phyloP scores from a whole-genome alignment of 2,113 vertebrate genomes.

The Rana temporaria region DNA sequence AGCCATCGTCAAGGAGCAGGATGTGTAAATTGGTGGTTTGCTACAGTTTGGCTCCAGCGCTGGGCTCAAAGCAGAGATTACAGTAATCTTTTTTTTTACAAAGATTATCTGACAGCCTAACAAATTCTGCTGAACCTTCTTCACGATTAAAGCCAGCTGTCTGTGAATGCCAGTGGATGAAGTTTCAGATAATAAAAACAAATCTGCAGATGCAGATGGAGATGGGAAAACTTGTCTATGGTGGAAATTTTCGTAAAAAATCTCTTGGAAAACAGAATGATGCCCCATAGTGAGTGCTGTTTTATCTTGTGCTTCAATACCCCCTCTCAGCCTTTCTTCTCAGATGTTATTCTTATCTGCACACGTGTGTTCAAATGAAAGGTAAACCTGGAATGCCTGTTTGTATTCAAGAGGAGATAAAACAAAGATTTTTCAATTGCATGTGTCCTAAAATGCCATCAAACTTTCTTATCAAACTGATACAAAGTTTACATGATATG shows the following conservation, averaged over 20 bases:
- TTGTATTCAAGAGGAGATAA: not conserved
- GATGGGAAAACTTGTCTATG: not conserved
- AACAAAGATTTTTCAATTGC: too few relatives aligned
- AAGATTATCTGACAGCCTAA: constrained; percentile 26
- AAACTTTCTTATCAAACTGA: too few relatives aligned
- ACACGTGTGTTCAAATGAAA: not conserved
- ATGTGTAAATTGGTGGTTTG: constrained; percentile 19
- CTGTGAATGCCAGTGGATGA: not conserved
- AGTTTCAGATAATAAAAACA: constrained; percentile 25
- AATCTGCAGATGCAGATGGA: constrained; percentile 28
- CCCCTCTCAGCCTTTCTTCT: not conserved
- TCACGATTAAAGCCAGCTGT: constrained; percentile 44
- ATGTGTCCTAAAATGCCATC: too few relatives aligned
- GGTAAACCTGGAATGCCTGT: not conserved
- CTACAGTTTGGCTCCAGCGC: not conserved
- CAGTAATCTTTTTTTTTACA: constrained; percentile 6
- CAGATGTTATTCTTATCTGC: not conserved
- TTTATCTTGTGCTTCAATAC: not conserved
- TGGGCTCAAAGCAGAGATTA: constrained; percentile 12
- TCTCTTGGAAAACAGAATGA: not conserved
- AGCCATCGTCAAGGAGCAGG: not conserved
- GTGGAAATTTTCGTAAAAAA: not conserved
- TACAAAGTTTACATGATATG: too few relatives aligned
- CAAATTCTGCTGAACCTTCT: constrained; percentile 30
- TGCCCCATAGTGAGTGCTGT: not conserved